Evolutionary conservation across 2,113 vertebrate genomes (phyloP).

Genomic region (Corythaixoides concolor): DNA sequence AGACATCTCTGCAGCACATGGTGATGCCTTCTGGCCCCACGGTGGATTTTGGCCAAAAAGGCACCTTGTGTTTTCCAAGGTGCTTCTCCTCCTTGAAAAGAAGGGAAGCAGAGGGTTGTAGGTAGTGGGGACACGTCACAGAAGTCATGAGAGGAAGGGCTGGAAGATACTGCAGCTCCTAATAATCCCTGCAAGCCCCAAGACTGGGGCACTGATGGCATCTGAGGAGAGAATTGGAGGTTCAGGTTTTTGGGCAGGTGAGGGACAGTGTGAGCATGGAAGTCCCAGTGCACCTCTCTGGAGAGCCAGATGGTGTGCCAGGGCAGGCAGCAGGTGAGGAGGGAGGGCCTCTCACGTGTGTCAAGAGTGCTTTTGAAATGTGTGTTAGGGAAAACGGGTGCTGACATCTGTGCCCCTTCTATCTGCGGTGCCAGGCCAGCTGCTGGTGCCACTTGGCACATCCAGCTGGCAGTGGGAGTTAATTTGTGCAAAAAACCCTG

Average conservation of each 20-base stretch:
- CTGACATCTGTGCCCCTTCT: background rate
- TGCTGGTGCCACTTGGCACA: background rate
- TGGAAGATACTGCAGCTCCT: background rate
- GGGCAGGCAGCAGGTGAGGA: background rate
- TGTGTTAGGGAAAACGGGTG: background rate
- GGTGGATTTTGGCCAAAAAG: background rate
- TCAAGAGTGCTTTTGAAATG: background rate
- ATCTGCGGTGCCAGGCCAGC: background rate
- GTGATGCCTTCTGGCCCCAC: background rate
- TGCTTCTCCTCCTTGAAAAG: background rate
- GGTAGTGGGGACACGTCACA: background rate
- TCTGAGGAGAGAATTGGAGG: background rate
- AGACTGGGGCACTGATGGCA: background rate
- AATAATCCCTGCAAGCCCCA: background rate
- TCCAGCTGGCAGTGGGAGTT: conserved; percentile 24
- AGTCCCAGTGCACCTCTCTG: background rate
- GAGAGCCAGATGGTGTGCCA: background rate
- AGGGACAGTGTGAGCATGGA: background rate
- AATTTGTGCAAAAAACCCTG: conserved; percentile 54
- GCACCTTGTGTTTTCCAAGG: background rate
- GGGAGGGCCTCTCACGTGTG: fast-evolving
- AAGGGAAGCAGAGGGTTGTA: background rate
- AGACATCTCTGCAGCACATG: fast-evolving
- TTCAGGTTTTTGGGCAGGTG: background rate
- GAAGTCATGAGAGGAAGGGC: background rate